Evolutionary conservation across 2,888 invertebrate genomes (phyloP).

Genomic region (Choristoneura rosaceana): DNA sequence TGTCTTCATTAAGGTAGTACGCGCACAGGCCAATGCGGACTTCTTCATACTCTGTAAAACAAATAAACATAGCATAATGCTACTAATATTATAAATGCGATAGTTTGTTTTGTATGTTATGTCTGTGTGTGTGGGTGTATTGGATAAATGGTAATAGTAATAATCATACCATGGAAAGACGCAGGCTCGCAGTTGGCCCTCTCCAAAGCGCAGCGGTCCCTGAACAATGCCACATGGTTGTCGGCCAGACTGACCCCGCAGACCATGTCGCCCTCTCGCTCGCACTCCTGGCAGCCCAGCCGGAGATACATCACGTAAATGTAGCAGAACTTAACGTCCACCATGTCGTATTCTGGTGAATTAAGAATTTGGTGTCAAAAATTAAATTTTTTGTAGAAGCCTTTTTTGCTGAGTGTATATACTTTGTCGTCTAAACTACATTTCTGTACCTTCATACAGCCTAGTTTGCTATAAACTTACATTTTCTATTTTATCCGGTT

Average conservation of each 20-base stretch:
- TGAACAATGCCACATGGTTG: slow-evolving; percentile 57
- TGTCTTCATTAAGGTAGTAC: not conserved
- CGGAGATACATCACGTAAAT: slow-evolving; percentile 59
- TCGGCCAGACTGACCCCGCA: slow-evolving; percentile 55
- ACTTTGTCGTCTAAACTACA: no score
- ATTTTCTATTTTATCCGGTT: no score
- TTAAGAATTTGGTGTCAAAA: no score
- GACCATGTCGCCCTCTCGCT: slow-evolving; percentile 45
- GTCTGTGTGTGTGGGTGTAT: no score
- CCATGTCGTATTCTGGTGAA: slow-evolving; percentile 61
- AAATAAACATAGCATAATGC: no score
- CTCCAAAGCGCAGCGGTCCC: slow-evolving; percentile 58
- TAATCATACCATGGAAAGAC: slow-evolving; percentile 50
- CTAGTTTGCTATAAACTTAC: no score
- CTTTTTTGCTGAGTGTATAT: no score
- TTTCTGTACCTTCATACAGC: no score
- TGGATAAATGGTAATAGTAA: no score
- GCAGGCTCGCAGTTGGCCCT: slow-evolving; percentile 54
- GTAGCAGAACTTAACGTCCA: slow-evolving; percentile 55
- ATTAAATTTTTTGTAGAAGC: no score
- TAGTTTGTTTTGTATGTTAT: no score
- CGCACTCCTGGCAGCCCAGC: slow-evolving; percentile 55
- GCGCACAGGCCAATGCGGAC: not conserved
- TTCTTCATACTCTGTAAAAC: slow-evolving; percentile 10
- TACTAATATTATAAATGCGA: no score